Evolutionary conservation across 2,113 vertebrate genomes (phyloP), one percentile per base, ranked within the genome.

Genomic region (Catharus bicknelli): DNA sequence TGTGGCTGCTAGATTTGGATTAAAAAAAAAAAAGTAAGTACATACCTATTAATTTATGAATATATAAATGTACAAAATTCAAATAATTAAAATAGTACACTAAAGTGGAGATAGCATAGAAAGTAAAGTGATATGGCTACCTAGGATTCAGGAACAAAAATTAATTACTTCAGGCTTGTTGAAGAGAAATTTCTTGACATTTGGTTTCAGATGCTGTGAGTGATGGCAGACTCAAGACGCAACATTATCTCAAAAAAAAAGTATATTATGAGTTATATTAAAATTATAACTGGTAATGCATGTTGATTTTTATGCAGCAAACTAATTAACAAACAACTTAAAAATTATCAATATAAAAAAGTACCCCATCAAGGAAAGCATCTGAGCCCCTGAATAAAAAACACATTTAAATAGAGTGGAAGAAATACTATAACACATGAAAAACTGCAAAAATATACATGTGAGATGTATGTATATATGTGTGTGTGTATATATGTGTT

Each of bases 311-410:
- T 75, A 88, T 88, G 38, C 42, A 95, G 53, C 45, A 22, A 95
- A 13, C n/a, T 85, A 86, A 91, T 95, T 87, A 92, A 76, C 15
- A 86, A 69, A 67, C 23, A 86, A 55, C 10, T 42, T 47, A 76
- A 80, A 91, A 95, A 43, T 50, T 54, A 73, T 10, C 38, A 73
- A 51, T 91, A 91, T 93, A 90, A 70, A 83, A n/a, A 82, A 77
- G 85, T 89, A 72, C 50, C 70, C 74, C 6, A 0, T 48, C 86
- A 94, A 45, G 26, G 23, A 68, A 96, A 94, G 64, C 66, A 95
- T 90, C 72, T 95, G 93, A 96, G 95, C n/a, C 40, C 29, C 55
- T 92, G 51, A 67, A 93, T 90, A 91, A 94, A 95, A 78, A 25
- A 14, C 47, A 63, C 25, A 69, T 81, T 91, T 86, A 78, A 95